Base-by-base conservation (phyloP, 2,888 invertebrate genomes). In the Rhingia campestris region DNA sequence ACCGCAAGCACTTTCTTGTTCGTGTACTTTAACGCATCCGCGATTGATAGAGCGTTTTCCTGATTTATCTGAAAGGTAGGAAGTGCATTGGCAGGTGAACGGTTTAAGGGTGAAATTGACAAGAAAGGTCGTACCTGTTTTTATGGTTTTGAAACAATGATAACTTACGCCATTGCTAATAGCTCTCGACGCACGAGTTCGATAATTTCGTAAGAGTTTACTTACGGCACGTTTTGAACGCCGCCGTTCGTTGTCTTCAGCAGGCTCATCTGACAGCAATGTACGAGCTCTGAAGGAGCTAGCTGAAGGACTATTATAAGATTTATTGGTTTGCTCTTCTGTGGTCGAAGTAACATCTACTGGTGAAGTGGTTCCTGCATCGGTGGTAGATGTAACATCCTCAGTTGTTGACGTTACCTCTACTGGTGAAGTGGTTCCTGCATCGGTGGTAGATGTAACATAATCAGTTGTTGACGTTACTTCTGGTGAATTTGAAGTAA, bases 71-170 rank as follows among this genome's bases (percentile, higher is more conserved):
- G 37, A n/a, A 61, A 79, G 14, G 0, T 4, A 35, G 3, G 2
- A 22, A 32, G 6, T 5, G 22, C 10, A 41, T 4, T 22, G 51
- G 6, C 3, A 14, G 9, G 10, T 12, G 35, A 35, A 51, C 6
- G 1, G 10, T 22, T 37, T 2, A 30, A 1, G 4, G 0, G n/a
- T 0, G 14, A 4, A 7, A n/a, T 0, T 43, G 5, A 0, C 0
- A 7, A 12, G 6, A 51, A 43, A 2, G 3, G n/a, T 6, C 7
- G n/a, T 69, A 74, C 80, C 69, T 33, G n/a, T 58, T 5, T 74
- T 32, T 6, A 69, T 10, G 2, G 80, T 73, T 35, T 67, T 80
- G 30, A 41, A 80, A 30, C 79, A 80, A 47, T 73, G 79, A 12
- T 54, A 74, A 33, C 74, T 81, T 14, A 4, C 56, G 14, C 58